Evolutionary conservation across 2,888 invertebrate genomes (phyloP), one percentile per base, ranked within the genome.

Genomic region (Drosophila fungiperda): DNA sequence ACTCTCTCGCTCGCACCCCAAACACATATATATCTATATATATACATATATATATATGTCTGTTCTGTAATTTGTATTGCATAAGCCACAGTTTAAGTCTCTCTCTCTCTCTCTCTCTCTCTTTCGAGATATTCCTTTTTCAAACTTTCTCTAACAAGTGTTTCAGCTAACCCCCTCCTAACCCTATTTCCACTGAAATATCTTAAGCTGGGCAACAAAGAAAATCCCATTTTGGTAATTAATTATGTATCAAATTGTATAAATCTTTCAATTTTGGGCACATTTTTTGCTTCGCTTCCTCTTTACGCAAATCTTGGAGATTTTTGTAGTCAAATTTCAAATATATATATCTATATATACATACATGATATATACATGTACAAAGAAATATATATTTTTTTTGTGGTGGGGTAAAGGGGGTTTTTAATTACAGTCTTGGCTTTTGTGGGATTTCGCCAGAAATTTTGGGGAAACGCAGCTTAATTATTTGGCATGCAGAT

Each of bases 361-460:
- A n/a, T n/a, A n/a, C n/a, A n/a, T n/a, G n/a, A n/a, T n/a, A n/a
- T 40, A 42, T 42, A 6, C 12, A 11, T 42, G n/a, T 20, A 8
- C 17, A 17, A 17, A 17, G 17, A 8, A 8, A 38, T 3, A 38
- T 17, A 38, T 38, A 17, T 17, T 3, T 15, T 1, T 20, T 8
- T 20, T 23, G 8, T 7, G 20, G 15, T 23, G 4, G 20, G 23
- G 15, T 45, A 15, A 45, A 23, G 45, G 15, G 15, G 78, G 78
- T 89, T 89, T 87, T 78, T 89, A 84, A 84, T 84, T 84, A 89
- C 79, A 57, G 82, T 49, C 60, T 55, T 72, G 74, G 83, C 77
- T 85, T 87, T 87, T 85, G 81, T 85, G 74, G 87, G 88, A 79
- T 85, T 87, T 85, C 86, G 68, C 32, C 67, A 45, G 69, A 74